These are phyloP conservation scores for Diabrotica balteata DNA, from an alignment of 2,888 invertebrate genomes.

Conservation along the genomic window DNA sequence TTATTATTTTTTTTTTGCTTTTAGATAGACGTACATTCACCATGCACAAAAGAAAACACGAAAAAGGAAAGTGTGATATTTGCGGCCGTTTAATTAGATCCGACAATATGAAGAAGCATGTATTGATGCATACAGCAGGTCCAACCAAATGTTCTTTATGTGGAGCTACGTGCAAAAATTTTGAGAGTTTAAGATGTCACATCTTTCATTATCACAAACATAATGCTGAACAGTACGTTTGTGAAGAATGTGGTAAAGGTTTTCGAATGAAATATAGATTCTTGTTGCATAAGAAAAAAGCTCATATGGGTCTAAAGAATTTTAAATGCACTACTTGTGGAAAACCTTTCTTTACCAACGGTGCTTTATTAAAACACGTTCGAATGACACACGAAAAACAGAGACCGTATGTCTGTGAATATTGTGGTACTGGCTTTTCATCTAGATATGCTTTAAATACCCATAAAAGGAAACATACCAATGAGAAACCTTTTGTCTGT, in stretches of 20 bases:
- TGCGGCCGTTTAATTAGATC: slow-evolving; percentile 44
- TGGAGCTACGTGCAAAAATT: slow-evolving; percentile 51
- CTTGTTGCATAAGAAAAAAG: slow-evolving; percentile 50
- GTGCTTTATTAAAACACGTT: slow-evolving; percentile 43
- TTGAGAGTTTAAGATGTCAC: slow-evolving; percentile 52
- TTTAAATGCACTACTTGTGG: slow-evolving; percentile 49
- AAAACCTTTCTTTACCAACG: slow-evolving; percentile 43
- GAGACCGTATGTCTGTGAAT: slow-evolving; percentile 45
- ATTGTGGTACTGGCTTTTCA: slow-evolving; percentile 46
- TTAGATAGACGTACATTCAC: slow-evolving; percentile 21
- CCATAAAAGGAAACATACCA: slow-evolving; percentile 48
- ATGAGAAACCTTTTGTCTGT: slow-evolving; percentile 47
- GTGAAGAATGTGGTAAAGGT: slow-evolving; percentile 50
- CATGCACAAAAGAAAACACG: slow-evolving; percentile 45
- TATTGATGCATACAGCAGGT: slow-evolving; percentile 45
- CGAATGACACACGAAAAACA: slow-evolving; percentile 46
- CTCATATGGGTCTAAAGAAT: slow-evolving; percentile 47
- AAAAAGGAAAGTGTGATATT: slow-evolving; percentile 46
- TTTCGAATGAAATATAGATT: slow-evolving; percentile 50
- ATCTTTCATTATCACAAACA: slow-evolving; percentile 52
- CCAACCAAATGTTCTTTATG: slow-evolving; percentile 49
- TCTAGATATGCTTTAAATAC: slow-evolving; percentile 46
- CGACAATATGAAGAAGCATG: slow-evolving; percentile 48
- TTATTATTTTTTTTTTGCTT: not conserved
- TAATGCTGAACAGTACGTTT: slow-evolving; percentile 46